phyloP scores from a whole-genome alignment of 2,113 vertebrate species.

The Nymphicus hollandicus region DNA sequence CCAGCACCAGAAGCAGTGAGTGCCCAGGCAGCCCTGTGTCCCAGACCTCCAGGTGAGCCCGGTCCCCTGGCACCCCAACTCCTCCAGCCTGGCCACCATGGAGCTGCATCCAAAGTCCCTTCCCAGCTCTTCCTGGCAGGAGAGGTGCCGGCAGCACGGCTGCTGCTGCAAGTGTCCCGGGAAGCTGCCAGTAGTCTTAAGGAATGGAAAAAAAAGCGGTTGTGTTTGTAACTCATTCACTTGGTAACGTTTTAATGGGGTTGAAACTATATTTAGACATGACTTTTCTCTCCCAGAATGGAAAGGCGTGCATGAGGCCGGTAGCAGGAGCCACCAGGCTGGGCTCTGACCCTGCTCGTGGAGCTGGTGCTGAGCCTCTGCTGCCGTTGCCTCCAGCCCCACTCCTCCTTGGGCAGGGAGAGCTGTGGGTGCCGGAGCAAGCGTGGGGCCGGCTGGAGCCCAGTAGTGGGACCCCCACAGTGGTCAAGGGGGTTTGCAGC shows the following conservation, averaged over 20 bases:
- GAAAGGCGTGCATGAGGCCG: not conserved
- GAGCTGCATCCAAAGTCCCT: not conserved
- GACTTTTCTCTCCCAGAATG: conserved; percentile 60
- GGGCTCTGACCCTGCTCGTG: not conserved
- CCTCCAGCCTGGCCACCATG: rapidly evolving
- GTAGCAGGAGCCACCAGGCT: not conserved
- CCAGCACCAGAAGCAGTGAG: not conserved
- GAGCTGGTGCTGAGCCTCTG: not conserved
- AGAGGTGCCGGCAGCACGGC: rapidly evolving
- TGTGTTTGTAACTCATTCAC: conserved; percentile 40
- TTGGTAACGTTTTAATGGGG: conserved; percentile 39
- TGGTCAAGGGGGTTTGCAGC: rapidly evolving
- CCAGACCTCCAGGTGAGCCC: conserved; percentile 51
- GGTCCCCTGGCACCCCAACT: not conserved
- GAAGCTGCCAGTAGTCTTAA: not conserved
- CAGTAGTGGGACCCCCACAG: rapidly evolving
- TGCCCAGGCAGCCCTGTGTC: not conserved
- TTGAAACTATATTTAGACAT: conserved; percentile 52
- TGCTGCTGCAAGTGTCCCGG: not conserved
- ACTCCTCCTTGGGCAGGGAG: not conserved
- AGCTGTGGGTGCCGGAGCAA: rapidly evolving
- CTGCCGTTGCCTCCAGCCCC: not conserved
- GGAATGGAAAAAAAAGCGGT: not conserved
- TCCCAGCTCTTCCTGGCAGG: not conserved
- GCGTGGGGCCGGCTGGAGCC: rapidly evolving